phyloP scores from a whole-genome alignment of 2,113 vertebrate genomes.

The Mesoclemmys tuberculata region DNA sequence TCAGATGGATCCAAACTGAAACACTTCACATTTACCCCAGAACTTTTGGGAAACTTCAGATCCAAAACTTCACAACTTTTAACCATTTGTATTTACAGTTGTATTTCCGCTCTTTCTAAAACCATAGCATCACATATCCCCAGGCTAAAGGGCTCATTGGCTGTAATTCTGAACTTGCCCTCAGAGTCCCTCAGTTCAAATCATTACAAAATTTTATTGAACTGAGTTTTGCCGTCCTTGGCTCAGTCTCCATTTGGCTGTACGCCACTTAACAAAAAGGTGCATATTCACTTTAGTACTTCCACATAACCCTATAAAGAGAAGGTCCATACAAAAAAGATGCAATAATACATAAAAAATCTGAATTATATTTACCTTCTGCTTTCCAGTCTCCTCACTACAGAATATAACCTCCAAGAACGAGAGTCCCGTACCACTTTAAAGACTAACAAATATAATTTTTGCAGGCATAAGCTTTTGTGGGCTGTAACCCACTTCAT shows the following conservation, averaged over 20 bases:
- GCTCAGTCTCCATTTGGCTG: neutral
- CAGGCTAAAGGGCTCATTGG: neutral
- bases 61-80: rapidly evolving
- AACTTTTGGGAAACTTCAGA: neutral
- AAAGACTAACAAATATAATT: no score
- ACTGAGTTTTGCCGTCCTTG: neutral
- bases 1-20: neutral
- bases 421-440: no score
- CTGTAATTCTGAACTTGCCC: neutral
- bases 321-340: neutral
- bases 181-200: neutral
- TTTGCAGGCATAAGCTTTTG: no score
- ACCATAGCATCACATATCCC: rapidly evolving
- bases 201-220: neutral
- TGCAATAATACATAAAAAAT: neutral
- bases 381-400: neutral
- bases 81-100: neutral
- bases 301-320: rapidly evolving
- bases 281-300: rapidly evolving
- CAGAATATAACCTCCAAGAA: neutral
- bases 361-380: neutral
- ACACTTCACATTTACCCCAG: neutral
- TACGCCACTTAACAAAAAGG: neutral
- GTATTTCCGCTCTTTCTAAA: neutral
- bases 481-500: no score